phyloP scores from a whole-genome alignment of 2,797 vertebrate species.

The Mormyrus proboscirostris region DNA sequence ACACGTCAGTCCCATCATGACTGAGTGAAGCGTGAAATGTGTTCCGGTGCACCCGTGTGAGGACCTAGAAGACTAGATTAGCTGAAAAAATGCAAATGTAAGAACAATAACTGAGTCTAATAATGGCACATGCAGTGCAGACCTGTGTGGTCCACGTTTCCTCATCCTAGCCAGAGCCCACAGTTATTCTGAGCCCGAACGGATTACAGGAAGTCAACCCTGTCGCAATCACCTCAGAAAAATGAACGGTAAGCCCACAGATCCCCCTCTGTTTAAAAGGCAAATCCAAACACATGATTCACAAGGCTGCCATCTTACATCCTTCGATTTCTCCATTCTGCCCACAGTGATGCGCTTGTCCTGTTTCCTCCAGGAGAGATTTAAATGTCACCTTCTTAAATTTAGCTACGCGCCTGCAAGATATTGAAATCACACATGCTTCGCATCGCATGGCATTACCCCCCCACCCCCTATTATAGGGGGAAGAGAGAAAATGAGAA shows the following conservation, averaged over 20 bases:
- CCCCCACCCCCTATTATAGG: not conserved
- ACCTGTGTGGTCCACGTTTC: not conserved
- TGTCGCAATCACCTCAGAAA: not conserved
- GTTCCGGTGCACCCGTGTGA: not conserved
- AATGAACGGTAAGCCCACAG: not conserved
- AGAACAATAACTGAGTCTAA: not conserved
- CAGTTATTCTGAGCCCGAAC: not conserved
- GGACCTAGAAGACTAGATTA: not conserved
- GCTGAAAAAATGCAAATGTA: not conserved
- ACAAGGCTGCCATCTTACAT: not conserved
- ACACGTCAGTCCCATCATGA: not conserved
- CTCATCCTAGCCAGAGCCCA: not conserved
- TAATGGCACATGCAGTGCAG: not conserved
- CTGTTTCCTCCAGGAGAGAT: not conserved
- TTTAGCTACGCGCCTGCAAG: slow-evolving; percentile 6
- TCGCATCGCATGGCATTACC: not conserved
- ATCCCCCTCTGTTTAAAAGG: not conserved
- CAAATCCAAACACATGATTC: not conserved
- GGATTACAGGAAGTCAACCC: not conserved
- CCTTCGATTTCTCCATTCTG: not conserved
- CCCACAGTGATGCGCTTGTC: not conserved
- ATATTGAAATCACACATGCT: not conserved
- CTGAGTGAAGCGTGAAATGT: not conserved
- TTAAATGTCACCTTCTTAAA: slow-evolving; percentile 15
- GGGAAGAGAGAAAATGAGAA: not conserved